Evolutionary conservation across 2,113 vertebrate species (phyloP).

Genomic region (Himantopus leucocephalus): DNA sequence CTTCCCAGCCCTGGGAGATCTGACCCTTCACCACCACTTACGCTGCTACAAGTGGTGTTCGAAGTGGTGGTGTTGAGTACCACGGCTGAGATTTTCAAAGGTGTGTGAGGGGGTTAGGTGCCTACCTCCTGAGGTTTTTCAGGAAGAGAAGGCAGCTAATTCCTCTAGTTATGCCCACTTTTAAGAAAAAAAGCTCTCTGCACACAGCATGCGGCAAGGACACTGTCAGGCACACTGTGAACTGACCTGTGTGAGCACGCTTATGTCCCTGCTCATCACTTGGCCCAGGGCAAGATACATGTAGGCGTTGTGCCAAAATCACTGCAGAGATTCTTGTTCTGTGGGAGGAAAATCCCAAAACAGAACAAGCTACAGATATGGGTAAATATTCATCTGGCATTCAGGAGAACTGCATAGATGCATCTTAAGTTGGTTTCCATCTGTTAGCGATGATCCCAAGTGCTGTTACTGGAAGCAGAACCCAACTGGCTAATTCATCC

Average conservation of each 20-base stretch:
- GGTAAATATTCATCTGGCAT: slow-evolving; percentile 18
- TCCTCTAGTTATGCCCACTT: not conserved
- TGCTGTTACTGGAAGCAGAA: not conserved
- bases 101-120: not conserved
- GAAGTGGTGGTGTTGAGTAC: not conserved
- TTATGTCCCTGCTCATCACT: not conserved
- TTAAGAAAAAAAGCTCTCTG: not conserved
- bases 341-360: not conserved
- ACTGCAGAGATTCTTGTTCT: not conserved
- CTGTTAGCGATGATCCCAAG: not conserved
- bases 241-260: not conserved
- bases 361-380: not conserved
- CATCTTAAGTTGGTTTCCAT: not conserved
- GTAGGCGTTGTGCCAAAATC: not conserved
- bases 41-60: not conserved
- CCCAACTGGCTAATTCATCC: not conserved
- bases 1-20: not conserved
- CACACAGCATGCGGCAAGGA: rapidly evolving
- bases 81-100: not conserved
- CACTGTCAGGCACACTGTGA: not conserved
- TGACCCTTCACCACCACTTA: not conserved
- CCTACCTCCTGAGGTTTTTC: not conserved
- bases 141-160: not conserved
- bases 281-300: not conserved
- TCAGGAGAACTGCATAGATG: not conserved